A percentile compares a stretch with the other conserved stretches of the same genome.
Evolutionary conservation across 2,888 invertebrate genomes (phyloP).

Genomic region (Ormyrus pomaceus): DNA sequence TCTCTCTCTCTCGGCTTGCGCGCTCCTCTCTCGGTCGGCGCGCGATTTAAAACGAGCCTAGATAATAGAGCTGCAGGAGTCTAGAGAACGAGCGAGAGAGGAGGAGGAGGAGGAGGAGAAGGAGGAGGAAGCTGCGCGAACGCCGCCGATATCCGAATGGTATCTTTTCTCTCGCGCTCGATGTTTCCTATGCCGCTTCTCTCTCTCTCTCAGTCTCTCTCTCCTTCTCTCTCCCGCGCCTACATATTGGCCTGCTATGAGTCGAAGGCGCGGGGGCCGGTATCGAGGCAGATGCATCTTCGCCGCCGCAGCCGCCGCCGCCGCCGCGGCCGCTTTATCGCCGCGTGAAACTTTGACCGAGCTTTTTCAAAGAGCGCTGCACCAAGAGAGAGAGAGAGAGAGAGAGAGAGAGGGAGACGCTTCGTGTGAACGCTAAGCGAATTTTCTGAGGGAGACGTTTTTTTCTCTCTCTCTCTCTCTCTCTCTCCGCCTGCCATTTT

Average conservation of each 20-base stretch:
- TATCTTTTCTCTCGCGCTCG: conserved; percentile 40
- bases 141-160: conserved; percentile 48
- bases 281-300: conserved; percentile 36
- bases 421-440: conserved; percentile 30
- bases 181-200: conserved; percentile 11
- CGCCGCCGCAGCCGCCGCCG: not conserved
- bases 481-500: too few species aligned
- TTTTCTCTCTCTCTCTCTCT: not conserved
- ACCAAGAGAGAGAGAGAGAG: not conserved
- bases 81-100: conserved; percentile 6
- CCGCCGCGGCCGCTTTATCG: conserved; percentile 31
- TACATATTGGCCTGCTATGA: conserved; percentile 27
- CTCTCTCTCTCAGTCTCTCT: conserved; percentile 9
- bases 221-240: conserved; percentile 4
- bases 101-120: conserved; percentile 27
- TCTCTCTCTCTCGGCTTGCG: conserved; percentile 4
- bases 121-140: conserved; percentile 31
- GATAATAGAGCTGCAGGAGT: conserved; percentile 54
- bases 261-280: not conserved
- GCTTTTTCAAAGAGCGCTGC: conserved; percentile 32
- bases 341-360: conserved; percentile 51
- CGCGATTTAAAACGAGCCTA: conserved; percentile 52
- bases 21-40: conserved; percentile 29
- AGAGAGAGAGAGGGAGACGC: not conserved
- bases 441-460: conserved; percentile 3